These are phyloP conservation scores for Noturus placidus DNA, from an alignment of 2,113 vertebrate genomes.

Conservation along the genomic window DNA sequence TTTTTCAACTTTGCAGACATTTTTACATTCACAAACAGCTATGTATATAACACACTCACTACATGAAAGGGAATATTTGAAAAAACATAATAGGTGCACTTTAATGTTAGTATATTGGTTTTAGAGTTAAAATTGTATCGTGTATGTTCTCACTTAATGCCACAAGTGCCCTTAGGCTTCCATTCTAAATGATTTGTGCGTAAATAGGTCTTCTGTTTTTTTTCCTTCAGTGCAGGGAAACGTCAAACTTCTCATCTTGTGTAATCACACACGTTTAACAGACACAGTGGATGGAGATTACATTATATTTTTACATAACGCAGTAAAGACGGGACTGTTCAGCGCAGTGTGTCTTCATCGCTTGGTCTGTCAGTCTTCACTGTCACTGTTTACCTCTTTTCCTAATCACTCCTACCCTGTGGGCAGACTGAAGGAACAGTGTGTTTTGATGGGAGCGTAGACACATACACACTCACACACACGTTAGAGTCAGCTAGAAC, in stretches of 20 bases:
- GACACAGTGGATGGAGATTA: not conserved
- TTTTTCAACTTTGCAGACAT: no score
- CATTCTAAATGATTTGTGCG: not conserved
- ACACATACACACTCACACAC: not conserved
- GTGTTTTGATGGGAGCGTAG: not conserved
- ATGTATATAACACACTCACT: no score
- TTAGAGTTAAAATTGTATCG: not conserved
- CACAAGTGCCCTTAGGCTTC: not conserved
- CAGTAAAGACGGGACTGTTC: not conserved
- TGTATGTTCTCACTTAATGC: not conserved
- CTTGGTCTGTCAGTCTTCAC: not conserved
- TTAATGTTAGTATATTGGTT: not conserved
- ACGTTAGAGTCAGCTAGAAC: not conserved
- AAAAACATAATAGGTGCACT: no score
- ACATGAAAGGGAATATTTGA: no score
- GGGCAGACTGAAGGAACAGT: conserved; percentile 26
- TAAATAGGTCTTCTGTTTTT: not conserved
- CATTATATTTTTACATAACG: not conserved
- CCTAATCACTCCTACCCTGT: not conserved
- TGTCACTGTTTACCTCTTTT: conserved; percentile 14
- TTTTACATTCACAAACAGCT: no score
- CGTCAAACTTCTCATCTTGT: not conserved
- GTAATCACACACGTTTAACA: not conserved
- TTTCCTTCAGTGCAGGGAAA: not conserved
- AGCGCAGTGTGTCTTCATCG: not conserved